These are phyloP conservation scores for Spinus olivaceus DNA, from an alignment of 2,797 vertebrate species.

Conservation along the genomic window DNA sequence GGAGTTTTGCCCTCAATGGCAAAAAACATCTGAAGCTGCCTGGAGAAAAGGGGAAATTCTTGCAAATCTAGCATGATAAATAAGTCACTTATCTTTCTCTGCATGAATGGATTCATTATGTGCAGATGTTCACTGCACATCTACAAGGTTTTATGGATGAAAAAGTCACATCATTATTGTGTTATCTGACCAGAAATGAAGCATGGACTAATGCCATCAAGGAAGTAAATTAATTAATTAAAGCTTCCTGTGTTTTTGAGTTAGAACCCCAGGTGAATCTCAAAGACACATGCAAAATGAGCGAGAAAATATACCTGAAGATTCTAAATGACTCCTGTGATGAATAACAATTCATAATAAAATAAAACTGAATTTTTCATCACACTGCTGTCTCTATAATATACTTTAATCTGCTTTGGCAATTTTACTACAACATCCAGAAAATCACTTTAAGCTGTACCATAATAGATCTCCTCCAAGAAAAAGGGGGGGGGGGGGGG, in stretches of 20 bases:
- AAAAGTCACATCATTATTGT: constrained; percentile 64
- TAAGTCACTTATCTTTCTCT: constrained; percentile 39
- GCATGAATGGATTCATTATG: constrained; percentile 75
- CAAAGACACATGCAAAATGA: background rate
- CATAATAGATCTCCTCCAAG: background rate
- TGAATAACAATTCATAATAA: constrained; percentile 41
- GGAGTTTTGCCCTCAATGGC: background rate
- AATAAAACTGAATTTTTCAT: constrained; percentile 45
- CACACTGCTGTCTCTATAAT: background rate
- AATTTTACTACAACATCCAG: constrained; percentile 30
- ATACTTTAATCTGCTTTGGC: constrained; percentile 16
- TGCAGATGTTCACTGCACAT: constrained; percentile 70
- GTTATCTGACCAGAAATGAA: constrained; percentile 69
- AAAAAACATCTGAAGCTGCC: constrained; percentile 18
- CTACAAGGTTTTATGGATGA: constrained; percentile 64
- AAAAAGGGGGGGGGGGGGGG: background rate
- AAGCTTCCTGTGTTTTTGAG: background rate
- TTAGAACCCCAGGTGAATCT: background rate
- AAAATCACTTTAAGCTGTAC: constrained; percentile 34
- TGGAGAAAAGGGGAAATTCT: constrained; percentile 9
- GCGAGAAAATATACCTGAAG: constrained; percentile 26
- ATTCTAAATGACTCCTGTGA: background rate
- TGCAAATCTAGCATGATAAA: constrained; percentile 42
- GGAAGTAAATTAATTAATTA: background rate
- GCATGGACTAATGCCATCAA: constrained; percentile 51